Evolutionary conservation across 1,140 invertebrate species (phyloP).

Genomic region (Cydia strobilella): DNA sequence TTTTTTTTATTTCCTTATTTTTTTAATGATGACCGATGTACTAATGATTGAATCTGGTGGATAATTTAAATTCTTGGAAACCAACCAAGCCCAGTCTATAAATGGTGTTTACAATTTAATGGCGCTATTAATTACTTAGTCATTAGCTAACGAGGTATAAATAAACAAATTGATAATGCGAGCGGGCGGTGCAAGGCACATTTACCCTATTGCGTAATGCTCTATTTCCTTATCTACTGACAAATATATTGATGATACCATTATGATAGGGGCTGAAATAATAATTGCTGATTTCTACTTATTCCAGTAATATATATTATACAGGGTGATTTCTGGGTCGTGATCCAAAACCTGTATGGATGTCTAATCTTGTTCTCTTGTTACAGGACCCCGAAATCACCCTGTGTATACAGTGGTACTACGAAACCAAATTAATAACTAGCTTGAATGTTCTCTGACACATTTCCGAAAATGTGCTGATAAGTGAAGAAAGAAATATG

Average conservation of each 20-base stretch:
- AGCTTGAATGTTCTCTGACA: no score
- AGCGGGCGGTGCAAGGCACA: background rate
- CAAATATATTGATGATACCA: background rate
- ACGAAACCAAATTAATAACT: no score
- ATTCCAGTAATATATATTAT: no score
- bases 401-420: no score
- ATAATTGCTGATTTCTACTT: no score
- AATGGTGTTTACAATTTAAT: slow-evolving; percentile 1
- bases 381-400: no score
- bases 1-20: background rate
- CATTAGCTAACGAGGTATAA: slow-evolving; percentile 3
- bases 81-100: background rate
- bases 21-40: background rate
- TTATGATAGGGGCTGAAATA: no score
- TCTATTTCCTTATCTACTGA: background rate
- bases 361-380: no score
- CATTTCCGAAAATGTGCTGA: no score
- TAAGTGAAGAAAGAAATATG: no score
- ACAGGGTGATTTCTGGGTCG: no score
- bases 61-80: background rate
- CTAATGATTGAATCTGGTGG: background rate
- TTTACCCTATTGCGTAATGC: slow-evolving; percentile 6
- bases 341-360: no score
- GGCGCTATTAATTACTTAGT: background rate
- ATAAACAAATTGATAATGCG: background rate